Evolutionary conservation across 2,888 invertebrate species (phyloP).

Genomic region (Chouioia cunea): DNA sequence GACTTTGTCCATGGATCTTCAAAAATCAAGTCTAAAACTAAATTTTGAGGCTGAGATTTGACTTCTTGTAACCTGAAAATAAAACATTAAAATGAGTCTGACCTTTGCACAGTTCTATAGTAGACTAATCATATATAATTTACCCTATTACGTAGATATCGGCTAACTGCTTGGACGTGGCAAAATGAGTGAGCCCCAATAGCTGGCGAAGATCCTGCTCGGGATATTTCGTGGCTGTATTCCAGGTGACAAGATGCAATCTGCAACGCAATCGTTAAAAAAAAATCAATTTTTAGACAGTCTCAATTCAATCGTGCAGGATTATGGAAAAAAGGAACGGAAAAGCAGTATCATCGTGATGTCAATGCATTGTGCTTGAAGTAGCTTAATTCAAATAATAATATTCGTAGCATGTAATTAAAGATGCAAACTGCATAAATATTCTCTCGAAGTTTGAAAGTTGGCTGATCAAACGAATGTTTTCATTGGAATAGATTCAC

Average conservation of each 20-base stretch:
- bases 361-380: no score
- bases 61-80: slow-evolving; percentile 85
- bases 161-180: slow-evolving; percentile 72
- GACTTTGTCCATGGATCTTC: slow-evolving; percentile 88
- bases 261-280: slow-evolving; percentile 73
- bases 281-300: no score
- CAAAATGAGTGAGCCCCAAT: slow-evolving; percentile 76
- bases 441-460: no score
- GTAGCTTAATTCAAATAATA: no score
- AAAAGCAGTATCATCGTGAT: no score
- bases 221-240: slow-evolving; percentile 86
- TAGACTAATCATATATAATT: slow-evolving; percentile 46
- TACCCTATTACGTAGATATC: slow-evolving; percentile 90
- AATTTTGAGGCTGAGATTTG: slow-evolving; percentile 87
- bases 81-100: slow-evolving; percentile 31
- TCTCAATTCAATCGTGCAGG: no score
- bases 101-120: slow-evolving; percentile 12
- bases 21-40: slow-evolving; percentile 84
- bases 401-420: no score
- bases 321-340: no score
- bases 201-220: slow-evolving; percentile 81
- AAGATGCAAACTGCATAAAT: no score
- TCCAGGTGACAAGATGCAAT: slow-evolving; percentile 89
- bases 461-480: no score
- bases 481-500: no score